Evolutionary conservation across 2,113 vertebrate species (phyloP).

Genomic region (Poeciliopsis prolifica): DNA sequence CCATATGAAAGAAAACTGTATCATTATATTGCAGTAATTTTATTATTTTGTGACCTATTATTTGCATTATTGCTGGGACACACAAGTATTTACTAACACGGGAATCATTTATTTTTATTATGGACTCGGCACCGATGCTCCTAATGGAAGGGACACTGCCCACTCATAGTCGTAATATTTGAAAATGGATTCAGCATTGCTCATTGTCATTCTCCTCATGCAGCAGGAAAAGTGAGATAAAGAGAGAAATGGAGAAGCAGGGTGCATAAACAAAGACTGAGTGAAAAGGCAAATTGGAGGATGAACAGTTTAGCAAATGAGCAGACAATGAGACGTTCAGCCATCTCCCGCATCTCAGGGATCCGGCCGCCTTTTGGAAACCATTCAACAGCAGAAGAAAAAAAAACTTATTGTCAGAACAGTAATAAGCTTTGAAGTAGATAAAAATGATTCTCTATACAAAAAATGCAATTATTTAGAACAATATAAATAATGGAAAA

Average conservation of each 20-base stretch:
- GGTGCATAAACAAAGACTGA: slow-evolving; percentile 55
- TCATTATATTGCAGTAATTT: not conserved
- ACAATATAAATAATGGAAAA: no score
- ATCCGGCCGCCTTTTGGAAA: slow-evolving; percentile 8
- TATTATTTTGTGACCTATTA: not conserved
- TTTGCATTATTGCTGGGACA: not conserved
- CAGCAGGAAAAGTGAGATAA: slow-evolving; percentile 31
- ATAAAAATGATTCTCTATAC: not conserved
- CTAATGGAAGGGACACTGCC: slow-evolving; percentile 40
- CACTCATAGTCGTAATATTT: slow-evolving; percentile 31
- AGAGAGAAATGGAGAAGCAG: slow-evolving; percentile 33
- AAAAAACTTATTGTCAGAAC: not conserved
- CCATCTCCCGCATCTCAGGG: slow-evolving; percentile 12
- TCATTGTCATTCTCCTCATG: slow-evolving; percentile 52
- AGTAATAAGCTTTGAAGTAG: slow-evolving; percentile 4
- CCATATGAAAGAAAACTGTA: not conserved
- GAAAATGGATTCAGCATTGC: slow-evolving; percentile 40
- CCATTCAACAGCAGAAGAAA: not conserved
- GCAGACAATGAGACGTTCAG: slow-evolving; percentile 47
- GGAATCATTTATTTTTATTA: slow-evolving; percentile 14
- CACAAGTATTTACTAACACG: slow-evolving; percentile 22
- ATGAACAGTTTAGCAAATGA: slow-evolving; percentile 56
- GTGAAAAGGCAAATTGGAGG: slow-evolving; percentile 44
- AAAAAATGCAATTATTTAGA: no score
- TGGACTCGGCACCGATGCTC: slow-evolving; percentile 2